These are phyloP conservation scores for Ceuthmochares aereus DNA, from an alignment of 2,113 vertebrate species.

Conservation along the genomic window DNA sequence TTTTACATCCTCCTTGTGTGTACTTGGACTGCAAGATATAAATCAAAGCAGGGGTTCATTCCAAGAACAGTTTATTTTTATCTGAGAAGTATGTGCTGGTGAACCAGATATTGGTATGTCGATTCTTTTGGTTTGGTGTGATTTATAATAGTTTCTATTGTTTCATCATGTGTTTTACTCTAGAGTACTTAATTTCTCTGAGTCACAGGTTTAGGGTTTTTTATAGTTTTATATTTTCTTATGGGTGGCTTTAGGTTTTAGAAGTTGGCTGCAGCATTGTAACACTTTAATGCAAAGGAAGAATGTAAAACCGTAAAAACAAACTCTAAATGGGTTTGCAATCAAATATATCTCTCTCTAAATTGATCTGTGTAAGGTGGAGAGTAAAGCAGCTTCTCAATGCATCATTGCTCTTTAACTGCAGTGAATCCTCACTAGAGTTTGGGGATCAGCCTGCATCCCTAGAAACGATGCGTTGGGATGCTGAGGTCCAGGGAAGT, in stretches of 20 bases:
- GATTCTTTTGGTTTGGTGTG: constrained; percentile 5
- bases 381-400: neutral
- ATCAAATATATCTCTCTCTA: neutral
- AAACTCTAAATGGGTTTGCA: neutral
- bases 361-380: neutral
- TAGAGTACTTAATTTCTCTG: neutral
- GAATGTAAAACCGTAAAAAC: neutral
- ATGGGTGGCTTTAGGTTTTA: neutral
- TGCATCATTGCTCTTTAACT: neutral
- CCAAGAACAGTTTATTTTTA: constrained; percentile 71
- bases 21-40: constrained; percentile 40
- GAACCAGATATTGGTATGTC: constrained; percentile 28
- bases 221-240: constrained; percentile 25
- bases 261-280: neutral
- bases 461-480: neutral
- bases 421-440: fast-evolving
- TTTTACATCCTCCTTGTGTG: constrained; percentile 61
- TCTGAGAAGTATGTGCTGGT: constrained; percentile 38
- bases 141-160: constrained; percentile 39
- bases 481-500: neutral
- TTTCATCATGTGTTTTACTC: neutral
- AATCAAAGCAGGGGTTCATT: constrained; percentile 58
- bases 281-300: neutral
- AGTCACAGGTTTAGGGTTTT: neutral
- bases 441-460: neutral